phyloP scores from a whole-genome alignment of 2,113 vertebrate genomes.

The Rhegmatorhina hoffmannsi region DNA sequence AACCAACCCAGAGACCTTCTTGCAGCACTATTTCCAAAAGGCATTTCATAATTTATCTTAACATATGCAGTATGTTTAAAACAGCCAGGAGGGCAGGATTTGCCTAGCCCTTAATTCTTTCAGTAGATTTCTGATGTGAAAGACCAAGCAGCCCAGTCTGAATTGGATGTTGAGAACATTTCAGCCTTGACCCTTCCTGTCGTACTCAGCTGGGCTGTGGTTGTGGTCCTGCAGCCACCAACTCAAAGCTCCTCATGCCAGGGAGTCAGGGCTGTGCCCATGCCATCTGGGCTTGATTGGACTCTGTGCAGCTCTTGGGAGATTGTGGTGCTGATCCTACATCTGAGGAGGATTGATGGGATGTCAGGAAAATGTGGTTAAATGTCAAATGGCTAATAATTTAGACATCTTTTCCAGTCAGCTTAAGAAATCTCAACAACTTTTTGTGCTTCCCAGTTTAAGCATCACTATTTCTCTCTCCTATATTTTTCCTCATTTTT shows the following conservation, averaged over 20 bases:
- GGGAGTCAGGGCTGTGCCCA: background rate
- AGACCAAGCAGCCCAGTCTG: background rate
- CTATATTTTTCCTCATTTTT: background rate
- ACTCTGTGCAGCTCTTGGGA: background rate
- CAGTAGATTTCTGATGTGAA: background rate
- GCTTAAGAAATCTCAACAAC: background rate
- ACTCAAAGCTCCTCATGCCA: background rate
- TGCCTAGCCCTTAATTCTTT: background rate
- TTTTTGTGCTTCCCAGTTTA: background rate
- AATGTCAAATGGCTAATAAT: background rate
- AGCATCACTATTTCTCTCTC: background rate
- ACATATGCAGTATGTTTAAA: background rate
- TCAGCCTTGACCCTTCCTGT: background rate
- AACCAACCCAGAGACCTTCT: slow-evolving; percentile 24
- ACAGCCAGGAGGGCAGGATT: background rate
- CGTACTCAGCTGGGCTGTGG: background rate
- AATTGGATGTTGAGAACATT: background rate
- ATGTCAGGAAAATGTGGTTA: background rate
- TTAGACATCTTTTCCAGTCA: background rate
- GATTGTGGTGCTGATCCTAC: background rate
- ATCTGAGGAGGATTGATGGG: background rate
- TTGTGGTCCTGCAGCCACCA: background rate
- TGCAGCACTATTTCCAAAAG: background rate
- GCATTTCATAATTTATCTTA: slow-evolving; percentile 3
- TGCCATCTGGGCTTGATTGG: background rate